Evolutionary conservation across 1,140 invertebrate genomes (phyloP).

Genomic region (Aphaenogaster ashmeadi): DNA sequence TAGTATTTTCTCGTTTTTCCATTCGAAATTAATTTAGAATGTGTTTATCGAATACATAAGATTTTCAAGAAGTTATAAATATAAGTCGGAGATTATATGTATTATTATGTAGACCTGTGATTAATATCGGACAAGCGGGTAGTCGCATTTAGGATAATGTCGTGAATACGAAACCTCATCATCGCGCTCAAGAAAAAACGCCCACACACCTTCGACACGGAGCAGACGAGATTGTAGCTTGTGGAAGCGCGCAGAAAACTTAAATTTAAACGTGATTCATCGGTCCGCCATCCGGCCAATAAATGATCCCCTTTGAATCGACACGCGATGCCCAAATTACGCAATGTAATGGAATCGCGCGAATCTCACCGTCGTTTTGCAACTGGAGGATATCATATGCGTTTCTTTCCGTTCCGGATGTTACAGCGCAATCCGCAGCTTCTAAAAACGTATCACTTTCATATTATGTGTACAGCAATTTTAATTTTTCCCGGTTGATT

Average conservation of each 20-base stretch:
- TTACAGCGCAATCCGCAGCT: background rate
- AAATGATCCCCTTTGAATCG: constrained; percentile 67
- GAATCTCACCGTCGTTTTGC: background rate
- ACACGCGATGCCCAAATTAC: constrained; percentile 17
- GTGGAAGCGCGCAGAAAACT: constrained; percentile 58
- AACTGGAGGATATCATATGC: background rate
- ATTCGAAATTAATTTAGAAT: background rate
- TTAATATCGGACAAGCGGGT: background rate
- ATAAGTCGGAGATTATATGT: background rate
- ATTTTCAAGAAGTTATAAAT: constrained; percentile 3
- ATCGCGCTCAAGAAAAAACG: constrained; percentile 46
- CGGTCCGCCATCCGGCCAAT: constrained; percentile 59
- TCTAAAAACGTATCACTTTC: background rate
- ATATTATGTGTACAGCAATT: background rate
- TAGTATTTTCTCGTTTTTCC: background rate
- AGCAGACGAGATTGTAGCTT: constrained; percentile 38
- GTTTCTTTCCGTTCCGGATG: background rate
- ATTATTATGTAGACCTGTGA: background rate
- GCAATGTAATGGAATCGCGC: constrained; percentile 1
- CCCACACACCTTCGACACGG: constrained; percentile 52
- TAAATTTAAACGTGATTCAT: constrained; percentile 79
- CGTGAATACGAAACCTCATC: constrained; percentile 4
- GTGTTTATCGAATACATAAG: background rate
- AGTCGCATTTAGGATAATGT: constrained; percentile 18
- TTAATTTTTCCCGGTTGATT: background rate